Conservation (phyloP, 2,113 vertebrate species). For the Pungitius pungitius region DNA sequence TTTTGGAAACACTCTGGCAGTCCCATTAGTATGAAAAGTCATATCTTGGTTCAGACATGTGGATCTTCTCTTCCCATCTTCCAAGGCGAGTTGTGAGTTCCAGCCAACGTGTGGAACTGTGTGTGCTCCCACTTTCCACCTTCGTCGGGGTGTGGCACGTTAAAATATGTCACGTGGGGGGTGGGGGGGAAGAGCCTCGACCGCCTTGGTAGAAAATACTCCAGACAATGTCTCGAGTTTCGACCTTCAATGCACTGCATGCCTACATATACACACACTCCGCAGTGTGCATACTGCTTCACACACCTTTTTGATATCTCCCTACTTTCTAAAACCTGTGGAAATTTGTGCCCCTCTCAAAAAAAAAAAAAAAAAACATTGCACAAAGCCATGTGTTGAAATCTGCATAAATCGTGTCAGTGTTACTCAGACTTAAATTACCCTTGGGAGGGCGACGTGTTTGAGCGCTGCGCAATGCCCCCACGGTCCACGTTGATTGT, state of each 20-base stretch:
- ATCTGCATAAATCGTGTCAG: slow-evolving; percentile 74
- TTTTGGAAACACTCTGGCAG: slow-evolving; percentile 60
- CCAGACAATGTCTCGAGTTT: slow-evolving; percentile 29
- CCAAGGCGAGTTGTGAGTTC: slow-evolving; percentile 45
- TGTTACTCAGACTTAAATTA: slow-evolving; percentile 66
- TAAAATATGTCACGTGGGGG: slow-evolving; percentile 50
- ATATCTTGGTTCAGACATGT: slow-evolving; percentile 63
- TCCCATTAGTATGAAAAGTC: slow-evolving; percentile 76
- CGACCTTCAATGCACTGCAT: not conserved
- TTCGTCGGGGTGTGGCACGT: slow-evolving; percentile 34
- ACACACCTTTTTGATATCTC: slow-evolving; percentile 21
- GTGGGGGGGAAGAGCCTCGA: too few relatives aligned
- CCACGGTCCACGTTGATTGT: slow-evolving; percentile 67
- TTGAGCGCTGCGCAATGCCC: slow-evolving; percentile 60
- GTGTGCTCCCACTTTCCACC: slow-evolving; percentile 26
- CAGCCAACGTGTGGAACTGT: slow-evolving; percentile 42
- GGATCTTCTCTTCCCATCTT: slow-evolving; percentile 61
- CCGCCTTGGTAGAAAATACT: slow-evolving; percentile 14
- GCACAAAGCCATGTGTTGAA: slow-evolving; percentile 57
- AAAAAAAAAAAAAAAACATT: slow-evolving; percentile 59
- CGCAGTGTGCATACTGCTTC: not conserved
- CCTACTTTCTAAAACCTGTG: slow-evolving; percentile 23
- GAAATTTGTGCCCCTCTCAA: slow-evolving; percentile 41
- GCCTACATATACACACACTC: slow-evolving; percentile 13
- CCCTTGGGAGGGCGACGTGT: slow-evolving; percentile 66